phyloP scores from a whole-genome alignment of 2,888 invertebrate species.

The Phorcus lineatus region DNA sequence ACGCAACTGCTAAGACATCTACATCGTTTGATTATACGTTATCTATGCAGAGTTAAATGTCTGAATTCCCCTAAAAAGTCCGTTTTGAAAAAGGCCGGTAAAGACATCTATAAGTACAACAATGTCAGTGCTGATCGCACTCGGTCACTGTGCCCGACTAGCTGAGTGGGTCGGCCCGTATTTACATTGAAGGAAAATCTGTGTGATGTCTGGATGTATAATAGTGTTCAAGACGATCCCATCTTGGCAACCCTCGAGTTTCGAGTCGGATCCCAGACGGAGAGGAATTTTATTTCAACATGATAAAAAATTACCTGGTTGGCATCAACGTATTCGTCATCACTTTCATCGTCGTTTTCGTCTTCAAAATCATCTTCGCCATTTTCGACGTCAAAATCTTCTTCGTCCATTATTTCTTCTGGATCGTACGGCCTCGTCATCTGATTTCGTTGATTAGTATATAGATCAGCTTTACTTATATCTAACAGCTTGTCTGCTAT shows the following conservation, averaged over 20 bases:
- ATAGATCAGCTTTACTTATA: not conserved
- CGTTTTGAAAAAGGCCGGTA: too few species aligned
- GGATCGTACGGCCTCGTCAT: not conserved
- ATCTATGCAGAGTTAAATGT: too few species aligned
- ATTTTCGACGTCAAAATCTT: not conserved
- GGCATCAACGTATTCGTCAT: not conserved
- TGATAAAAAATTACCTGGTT: not conserved
- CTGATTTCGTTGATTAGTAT: not conserved
- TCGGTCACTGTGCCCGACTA: too few species aligned
- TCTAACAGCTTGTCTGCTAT: not conserved
- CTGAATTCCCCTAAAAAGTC: too few species aligned
- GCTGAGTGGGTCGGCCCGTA: not conserved
- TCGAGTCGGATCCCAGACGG: too few species aligned
- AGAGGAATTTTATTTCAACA: too few species aligned
- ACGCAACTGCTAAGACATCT: too few species aligned
- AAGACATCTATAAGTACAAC: too few species aligned
- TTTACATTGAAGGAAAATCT: not conserved
- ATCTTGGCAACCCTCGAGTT: not conserved
- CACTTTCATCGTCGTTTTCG: not conserved
- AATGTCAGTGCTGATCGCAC: too few species aligned
- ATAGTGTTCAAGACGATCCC: not conserved
- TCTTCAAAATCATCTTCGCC: not conserved
- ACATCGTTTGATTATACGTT: too few species aligned
- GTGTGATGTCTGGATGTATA: not conserved
- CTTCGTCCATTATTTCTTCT: not conserved